phyloP scores from a whole-genome alignment of 2,797 vertebrate genomes.

The Sebastes itinus region DNA sequence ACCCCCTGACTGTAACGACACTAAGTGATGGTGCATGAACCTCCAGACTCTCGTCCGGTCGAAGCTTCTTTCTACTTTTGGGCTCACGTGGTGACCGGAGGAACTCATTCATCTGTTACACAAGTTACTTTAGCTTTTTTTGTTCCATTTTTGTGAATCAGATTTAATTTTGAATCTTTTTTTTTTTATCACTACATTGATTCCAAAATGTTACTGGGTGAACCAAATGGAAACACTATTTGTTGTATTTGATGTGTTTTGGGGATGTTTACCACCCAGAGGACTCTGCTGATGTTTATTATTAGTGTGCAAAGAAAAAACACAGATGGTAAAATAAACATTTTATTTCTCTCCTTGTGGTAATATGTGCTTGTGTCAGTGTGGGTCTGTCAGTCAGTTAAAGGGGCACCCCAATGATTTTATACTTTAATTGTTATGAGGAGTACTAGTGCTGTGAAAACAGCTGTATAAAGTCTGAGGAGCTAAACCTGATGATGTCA shows the following conservation, averaged over 20 bases:
- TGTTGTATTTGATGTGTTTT: slow-evolving; percentile 68
- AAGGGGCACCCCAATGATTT: neutral
- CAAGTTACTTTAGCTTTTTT: slow-evolving; percentile 49
- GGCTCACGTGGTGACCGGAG: slow-evolving; percentile 37
- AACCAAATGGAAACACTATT: slow-evolving; percentile 65
- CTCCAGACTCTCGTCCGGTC: slow-evolving; percentile 22
- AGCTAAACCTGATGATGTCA: neutral
- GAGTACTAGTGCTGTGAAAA: neutral
- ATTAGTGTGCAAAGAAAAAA: slow-evolving; percentile 67
- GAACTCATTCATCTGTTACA: slow-evolving; percentile 64
- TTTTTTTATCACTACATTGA: slow-evolving; percentile 65
- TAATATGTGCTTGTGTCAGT: slow-evolving; percentile 42
- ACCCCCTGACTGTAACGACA: slow-evolving; percentile 25
- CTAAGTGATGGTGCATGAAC: slow-evolving; percentile 35
- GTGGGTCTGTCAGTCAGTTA: slow-evolving; percentile 27
- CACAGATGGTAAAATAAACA: slow-evolving; percentile 77
- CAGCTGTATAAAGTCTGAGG: neutral
- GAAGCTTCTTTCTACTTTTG: slow-evolving; percentile 22
- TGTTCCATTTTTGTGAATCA: slow-evolving; percentile 52
- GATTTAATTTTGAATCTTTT: slow-evolving; percentile 42
- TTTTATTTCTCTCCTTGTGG: slow-evolving; percentile 79
- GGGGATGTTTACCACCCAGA: slow-evolving; percentile 57
- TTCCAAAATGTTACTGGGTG: slow-evolving; percentile 69
- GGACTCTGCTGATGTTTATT: slow-evolving; percentile 74
- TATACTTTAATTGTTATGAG: neutral